Conservation (phyloP, 2,888 invertebrate species). For the Carcina quercana region DNA sequence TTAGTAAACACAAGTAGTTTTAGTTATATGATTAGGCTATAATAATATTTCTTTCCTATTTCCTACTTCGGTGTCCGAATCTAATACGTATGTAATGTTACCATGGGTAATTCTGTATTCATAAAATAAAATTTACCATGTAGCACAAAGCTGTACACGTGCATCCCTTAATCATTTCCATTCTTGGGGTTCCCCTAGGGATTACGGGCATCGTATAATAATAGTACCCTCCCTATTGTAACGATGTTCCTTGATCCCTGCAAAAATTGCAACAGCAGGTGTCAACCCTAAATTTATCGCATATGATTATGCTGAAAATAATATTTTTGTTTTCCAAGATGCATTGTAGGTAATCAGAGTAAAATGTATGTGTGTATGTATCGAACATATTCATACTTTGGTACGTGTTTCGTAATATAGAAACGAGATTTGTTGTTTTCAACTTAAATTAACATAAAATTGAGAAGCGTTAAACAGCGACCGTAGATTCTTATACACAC, state of each 20-base stretch:
- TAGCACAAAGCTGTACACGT: constrained; percentile 14
- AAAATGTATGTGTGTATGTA: neutral
- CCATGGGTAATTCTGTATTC: too few species aligned
- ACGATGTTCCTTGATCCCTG: constrained; percentile 24
- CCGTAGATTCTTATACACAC: constrained; percentile 1
- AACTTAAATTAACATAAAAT: too few species aligned
- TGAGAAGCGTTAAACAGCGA: neutral
- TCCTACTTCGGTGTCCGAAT: too few species aligned
- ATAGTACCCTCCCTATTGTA: constrained; percentile 24
- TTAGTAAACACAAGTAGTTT: too few species aligned
- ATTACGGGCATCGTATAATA: constrained; percentile 23
- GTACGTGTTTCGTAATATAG: too few species aligned
- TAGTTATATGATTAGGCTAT: too few species aligned
- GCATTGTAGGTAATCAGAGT: neutral
- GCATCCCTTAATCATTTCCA: constrained; percentile 22
- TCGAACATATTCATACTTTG: too few species aligned
- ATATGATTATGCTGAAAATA: neutral
- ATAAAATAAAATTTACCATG: too few species aligned
- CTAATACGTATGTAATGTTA: neutral
- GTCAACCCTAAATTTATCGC: constrained; percentile 24
- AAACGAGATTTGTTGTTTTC: too few species aligned
- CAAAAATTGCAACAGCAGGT: constrained; percentile 26
- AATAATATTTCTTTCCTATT: too few species aligned
- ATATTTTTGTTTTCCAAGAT: neutral
- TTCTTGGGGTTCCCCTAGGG: constrained; percentile 21